Percentiles rank a stretch among this genome's conserved stretches.
Conservation (phyloP, 2,113 vertebrate species). For the Anhinga anhinga region DNA sequence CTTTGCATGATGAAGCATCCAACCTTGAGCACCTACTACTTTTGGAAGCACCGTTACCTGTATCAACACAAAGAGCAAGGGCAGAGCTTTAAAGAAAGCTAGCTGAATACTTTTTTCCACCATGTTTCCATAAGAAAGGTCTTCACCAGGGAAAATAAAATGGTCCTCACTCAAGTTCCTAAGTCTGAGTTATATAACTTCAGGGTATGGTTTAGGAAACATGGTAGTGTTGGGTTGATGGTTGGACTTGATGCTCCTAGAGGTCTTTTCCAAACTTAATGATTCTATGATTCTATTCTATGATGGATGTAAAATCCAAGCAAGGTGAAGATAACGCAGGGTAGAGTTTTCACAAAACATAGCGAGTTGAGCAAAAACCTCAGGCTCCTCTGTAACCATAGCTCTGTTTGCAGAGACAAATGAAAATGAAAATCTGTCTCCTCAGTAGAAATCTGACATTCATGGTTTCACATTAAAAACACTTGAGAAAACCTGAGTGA, state of each 20-base stretch:
- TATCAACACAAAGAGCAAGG: not conserved
- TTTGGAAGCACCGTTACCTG: not conserved
- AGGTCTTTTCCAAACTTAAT: no score
- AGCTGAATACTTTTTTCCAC: not conserved
- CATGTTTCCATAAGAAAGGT: not conserved
- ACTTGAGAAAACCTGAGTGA: not conserved
- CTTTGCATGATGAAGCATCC: not conserved
- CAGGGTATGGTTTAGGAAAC: no score
- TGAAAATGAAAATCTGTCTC: not conserved
- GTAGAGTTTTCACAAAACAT: not conserved
- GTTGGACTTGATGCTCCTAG: no score
- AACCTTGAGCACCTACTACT: not conserved
- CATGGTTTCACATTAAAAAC: not conserved
- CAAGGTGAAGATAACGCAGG: not conserved
- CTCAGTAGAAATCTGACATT: not conserved
- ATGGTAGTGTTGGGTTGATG: no score
- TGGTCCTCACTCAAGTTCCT: not conserved
- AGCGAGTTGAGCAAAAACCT: not conserved
- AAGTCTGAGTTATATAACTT: not conserved
- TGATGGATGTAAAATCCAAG: not conserved
- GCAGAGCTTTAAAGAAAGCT: not conserved
- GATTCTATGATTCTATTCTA: no score
- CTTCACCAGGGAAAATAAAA: not conserved
- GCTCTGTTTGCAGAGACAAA: not conserved
- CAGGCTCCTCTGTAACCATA: not conserved